phyloP scores from a whole-genome alignment of 1,140 invertebrate genomes.

The Neodiprion virginianus region DNA sequence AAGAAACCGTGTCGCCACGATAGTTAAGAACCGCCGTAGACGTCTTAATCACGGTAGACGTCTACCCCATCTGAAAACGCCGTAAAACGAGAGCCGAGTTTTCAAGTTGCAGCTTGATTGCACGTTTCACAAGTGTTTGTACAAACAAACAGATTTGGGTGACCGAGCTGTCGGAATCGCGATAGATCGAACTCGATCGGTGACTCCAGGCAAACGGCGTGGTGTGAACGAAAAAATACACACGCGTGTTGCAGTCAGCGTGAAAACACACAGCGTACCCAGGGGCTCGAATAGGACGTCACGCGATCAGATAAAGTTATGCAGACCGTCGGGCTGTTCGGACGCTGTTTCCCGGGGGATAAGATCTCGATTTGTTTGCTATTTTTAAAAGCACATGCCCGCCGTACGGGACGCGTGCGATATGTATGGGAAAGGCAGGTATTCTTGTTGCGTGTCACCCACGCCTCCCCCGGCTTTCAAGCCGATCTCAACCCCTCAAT shows the following conservation, averaged over 20 bases:
- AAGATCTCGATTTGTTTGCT: neutral
- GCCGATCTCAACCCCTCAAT: too few species aligned
- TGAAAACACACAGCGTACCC: neutral
- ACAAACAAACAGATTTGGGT: neutral
- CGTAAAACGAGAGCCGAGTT: too few species aligned
- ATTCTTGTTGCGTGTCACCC: too few species aligned
- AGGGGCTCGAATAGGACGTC: slow-evolving; percentile 23
- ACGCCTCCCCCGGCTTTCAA: too few species aligned
- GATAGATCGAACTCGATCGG: neutral
- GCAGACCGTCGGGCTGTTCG: neutral
- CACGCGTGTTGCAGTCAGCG: neutral
- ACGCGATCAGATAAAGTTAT: slow-evolving; percentile 44
- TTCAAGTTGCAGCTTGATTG: too few species aligned
- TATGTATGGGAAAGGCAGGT: too few species aligned
- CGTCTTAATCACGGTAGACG: too few species aligned
- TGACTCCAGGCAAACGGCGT: neutral
- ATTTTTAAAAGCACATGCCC: neutral
- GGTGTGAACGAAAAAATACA: neutral
- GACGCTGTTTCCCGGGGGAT: slow-evolving; percentile 3
- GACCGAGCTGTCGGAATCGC: neutral
- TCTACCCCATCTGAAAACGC: too few species aligned
- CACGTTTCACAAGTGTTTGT: too few species aligned
- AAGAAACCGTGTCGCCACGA: too few species aligned
- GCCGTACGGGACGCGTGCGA: too few species aligned
- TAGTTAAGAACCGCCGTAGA: too few species aligned